Evolutionary conservation across 2,797 vertebrate genomes (phyloP), one percentile per base, ranked within the genome.

Genomic region (Lagodon rhomboides): DNA sequence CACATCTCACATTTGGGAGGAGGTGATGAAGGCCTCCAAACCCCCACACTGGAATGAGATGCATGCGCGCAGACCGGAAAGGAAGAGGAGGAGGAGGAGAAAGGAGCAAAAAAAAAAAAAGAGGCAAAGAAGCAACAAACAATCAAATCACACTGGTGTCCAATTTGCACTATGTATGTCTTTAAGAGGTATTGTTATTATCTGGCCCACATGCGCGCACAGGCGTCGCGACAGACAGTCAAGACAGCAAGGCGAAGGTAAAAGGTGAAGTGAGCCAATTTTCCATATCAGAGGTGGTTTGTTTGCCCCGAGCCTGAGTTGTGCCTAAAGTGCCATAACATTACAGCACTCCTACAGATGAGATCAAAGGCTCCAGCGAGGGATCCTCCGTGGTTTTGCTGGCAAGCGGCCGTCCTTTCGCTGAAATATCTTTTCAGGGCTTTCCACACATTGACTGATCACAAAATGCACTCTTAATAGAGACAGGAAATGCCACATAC

Each of bases 401-500:
- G 94, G 93, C 94, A 95, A 78, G 88, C 82, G 43, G 88, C 83
- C 84, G 79, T 76, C 87, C 93, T 89, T 91, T 90, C 75, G 63
- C 87, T 80, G 82, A 91, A 94, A 90, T 75, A 90, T 95, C 94
- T 95, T 95, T 94, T 94, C 92, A 94, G 90, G 92, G 92, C 89
- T 94, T 94, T 91, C 87, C 88, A 89, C 89, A 91, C 89, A 87
- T 85, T 92, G 94, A 95, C 93, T 94, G 93, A 95, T 95, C 91
- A 94, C 92, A 92, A 92, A 95, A 94, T 92, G 90, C 91, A 93
- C 90, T 91, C 90, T 92, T 94, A 93, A 94, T 93, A 90, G 93
- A 95, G 91, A 95, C 93, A 95, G 93, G 94, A 95, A 95, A 95
- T 93, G 91, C 87, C 88, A 92, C 91, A 91, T 93, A 94, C 94